These are phyloP conservation scores for Sipha flava DNA, from an alignment of 1,140 invertebrate genomes.

Conservation along the genomic window DNA sequence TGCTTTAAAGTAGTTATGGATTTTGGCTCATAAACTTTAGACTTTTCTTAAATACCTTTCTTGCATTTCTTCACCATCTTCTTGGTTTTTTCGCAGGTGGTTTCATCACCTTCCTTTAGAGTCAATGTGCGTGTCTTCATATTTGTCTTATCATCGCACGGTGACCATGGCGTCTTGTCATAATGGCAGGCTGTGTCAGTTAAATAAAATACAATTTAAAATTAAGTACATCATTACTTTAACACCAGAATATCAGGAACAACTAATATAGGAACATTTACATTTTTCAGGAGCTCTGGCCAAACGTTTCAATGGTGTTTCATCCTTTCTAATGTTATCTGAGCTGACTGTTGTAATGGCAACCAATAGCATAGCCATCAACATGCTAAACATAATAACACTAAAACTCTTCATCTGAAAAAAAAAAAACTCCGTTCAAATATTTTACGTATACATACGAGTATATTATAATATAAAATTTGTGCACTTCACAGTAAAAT, in stretches of 20 bases:
- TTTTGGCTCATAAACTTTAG: not conserved
- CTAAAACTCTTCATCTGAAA: conserved; percentile 24
- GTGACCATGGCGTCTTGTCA: conserved; percentile 71
- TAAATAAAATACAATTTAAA: conserved; percentile 21
- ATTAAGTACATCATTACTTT: not conserved
- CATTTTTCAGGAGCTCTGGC: not conserved
- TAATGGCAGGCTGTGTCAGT: conserved; percentile 61
- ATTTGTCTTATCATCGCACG: conserved; percentile 74
- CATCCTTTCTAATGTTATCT: not conserved
- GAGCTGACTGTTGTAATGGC: conserved; percentile 12
- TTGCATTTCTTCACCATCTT: conserved; percentile 86
- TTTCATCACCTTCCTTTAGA: conserved; percentile 64
- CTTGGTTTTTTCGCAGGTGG: conserved; percentile 67
- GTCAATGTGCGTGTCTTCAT: conserved; percentile 67
- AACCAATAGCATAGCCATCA: too few relatives aligned
- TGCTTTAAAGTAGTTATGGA: not conserved
- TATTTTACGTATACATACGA: too few relatives aligned
- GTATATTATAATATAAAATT: too few relatives aligned
- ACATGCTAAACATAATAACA: not conserved
- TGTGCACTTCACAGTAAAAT: too few relatives aligned
- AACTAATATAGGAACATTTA: not conserved
- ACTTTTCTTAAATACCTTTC: conserved; percentile 53
- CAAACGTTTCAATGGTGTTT: not conserved
- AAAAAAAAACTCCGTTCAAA: not conserved
- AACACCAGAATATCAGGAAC: not conserved